A percentile compares a stretch with the other conserved stretches of the same genome.
These are phyloP conservation scores for Cyanoderma ruficeps DNA, from an alignment of 2,113 vertebrate genomes.

Conservation along the genomic window DNA sequence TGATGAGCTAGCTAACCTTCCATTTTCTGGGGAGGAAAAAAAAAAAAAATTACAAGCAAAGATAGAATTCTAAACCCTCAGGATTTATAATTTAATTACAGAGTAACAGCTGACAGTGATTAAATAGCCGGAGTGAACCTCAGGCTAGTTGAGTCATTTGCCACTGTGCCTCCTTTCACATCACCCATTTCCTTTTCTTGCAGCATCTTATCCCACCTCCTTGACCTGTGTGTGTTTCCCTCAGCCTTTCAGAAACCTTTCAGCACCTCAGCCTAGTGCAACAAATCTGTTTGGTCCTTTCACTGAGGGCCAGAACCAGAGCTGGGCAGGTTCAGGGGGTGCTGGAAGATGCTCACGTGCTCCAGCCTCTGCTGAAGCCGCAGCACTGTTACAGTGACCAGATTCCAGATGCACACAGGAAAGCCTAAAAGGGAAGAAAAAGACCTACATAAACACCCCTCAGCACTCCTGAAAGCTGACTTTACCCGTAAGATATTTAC, in stretches of 20 bases:
- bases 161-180: neutral
- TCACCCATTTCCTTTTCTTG: neutral
- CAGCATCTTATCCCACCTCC: neutral
- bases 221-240: neutral
- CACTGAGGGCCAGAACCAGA: neutral
- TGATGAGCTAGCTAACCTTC: neutral
- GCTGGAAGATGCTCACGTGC: neutral
- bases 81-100: neutral
- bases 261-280: neutral
- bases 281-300: neutral
- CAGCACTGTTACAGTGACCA: neutral
- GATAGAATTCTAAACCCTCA: neutral
- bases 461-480: neutral
- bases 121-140: neutral
- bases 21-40: neutral
- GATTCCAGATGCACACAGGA: neutral
- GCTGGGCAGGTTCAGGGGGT: neutral
- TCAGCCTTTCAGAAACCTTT: neutral
- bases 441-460: rapidly evolving
- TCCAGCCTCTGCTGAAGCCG: neutral
- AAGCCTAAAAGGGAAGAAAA: neutral
- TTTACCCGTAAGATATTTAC: neutral
- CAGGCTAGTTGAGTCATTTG: neutral
- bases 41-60: neutral
- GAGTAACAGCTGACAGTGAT: neutral